Conservation (phyloP, 2,888 invertebrate genomes). For the Mythimna vitellina region DNA sequence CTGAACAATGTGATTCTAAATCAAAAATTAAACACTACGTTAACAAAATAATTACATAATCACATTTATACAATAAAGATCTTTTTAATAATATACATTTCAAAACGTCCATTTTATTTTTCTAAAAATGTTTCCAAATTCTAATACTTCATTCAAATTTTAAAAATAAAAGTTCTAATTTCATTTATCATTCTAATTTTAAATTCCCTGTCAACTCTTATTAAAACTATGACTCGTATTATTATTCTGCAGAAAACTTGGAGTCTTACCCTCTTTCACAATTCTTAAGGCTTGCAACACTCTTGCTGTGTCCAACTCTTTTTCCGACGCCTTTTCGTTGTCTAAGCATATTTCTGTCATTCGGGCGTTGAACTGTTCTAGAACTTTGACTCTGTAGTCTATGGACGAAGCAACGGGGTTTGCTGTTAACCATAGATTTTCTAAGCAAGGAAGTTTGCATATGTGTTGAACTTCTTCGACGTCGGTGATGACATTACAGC, state of each 20-base stretch:
- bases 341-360: conserved; percentile 96
- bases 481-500: conserved; percentile 95
- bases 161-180: conserved; percentile 2
- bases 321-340: conserved; percentile 95
- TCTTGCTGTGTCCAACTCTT: conserved; percentile 97
- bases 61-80: conserved; percentile 46
- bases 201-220: conserved; percentile 82
- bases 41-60: conserved; percentile 31
- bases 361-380: conserved; percentile 96
- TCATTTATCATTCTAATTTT: conserved; percentile 14
- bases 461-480: conserved; percentile 95
- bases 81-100: conserved; percentile 28
- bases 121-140: conserved; percentile 8
- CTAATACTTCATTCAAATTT: conserved; percentile 9
- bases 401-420: conserved; percentile 96
- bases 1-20: conserved; percentile 40
- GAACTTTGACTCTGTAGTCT: conserved; percentile 97
- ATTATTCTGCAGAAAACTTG: conserved; percentile 89
- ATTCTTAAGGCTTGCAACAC: conserved; percentile 96
- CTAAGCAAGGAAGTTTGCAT: conserved; percentile 95
- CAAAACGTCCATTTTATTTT: conserved; percentile 20
- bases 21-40: background rate
- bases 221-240: conserved; percentile 86
- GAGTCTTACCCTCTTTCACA: conserved; percentile 93
- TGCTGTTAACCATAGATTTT: conserved; percentile 96